phyloP scores from a whole-genome alignment of 2,113 vertebrate genomes.

The Dendrocopos noguchii region DNA sequence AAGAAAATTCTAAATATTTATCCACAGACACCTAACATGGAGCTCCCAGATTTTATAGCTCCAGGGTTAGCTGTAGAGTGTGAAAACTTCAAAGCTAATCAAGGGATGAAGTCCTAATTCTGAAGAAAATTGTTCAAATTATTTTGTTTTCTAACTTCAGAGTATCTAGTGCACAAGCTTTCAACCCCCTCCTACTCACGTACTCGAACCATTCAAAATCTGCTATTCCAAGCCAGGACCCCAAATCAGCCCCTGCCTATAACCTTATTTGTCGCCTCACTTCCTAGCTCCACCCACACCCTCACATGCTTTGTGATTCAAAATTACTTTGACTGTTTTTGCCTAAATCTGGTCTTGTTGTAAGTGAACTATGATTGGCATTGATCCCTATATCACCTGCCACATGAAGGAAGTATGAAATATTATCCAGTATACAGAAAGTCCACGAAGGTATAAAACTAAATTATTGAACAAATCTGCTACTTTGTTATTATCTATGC shows the following conservation, averaged over 20 bases:
- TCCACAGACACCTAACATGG: not conserved
- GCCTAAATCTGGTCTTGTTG: not conserved
- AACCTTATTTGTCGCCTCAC: not conserved
- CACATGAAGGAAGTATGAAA: not conserved
- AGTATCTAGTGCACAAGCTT: not conserved
- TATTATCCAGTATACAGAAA: not conserved
- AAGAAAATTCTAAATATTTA: not conserved
- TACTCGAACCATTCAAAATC: not conserved
- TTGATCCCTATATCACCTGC: not conserved
- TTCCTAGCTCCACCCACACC: rapidly evolving
- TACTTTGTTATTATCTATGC: not conserved
- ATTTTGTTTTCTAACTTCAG: not conserved
- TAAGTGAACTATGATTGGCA: not conserved
- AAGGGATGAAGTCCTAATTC: not conserved
- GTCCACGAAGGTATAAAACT: not conserved
- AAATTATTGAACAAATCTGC: not conserved
- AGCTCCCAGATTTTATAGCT: not conserved
- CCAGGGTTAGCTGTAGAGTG: not conserved
- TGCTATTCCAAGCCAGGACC: not conserved
- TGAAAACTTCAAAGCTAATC: not conserved
- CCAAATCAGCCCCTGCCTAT: not conserved
- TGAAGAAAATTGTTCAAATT: not conserved
- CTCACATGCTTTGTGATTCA: not conserved
- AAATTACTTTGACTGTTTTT: not conserved
- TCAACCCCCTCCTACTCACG: not conserved